Evolutionary conservation across 2,113 vertebrate species (phyloP), one percentile per base, ranked within the genome.

Genomic region (Urocitellus parryii): DNA sequence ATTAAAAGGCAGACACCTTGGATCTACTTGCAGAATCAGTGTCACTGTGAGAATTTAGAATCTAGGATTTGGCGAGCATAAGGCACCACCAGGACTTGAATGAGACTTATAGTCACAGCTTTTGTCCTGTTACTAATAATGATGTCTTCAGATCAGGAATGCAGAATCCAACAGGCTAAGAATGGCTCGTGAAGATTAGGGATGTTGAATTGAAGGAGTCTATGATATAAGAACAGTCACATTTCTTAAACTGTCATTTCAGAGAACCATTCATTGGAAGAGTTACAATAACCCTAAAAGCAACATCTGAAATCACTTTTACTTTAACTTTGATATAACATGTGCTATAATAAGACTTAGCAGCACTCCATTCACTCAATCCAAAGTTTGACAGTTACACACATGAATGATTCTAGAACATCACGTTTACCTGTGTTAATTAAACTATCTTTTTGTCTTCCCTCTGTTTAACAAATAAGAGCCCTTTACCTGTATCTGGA

Each of bases 71-170:
- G 32, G 25, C 14, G 73, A 89, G 29, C 5, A 68, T 5, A 79
- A 81, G 56, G 45, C 24, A 45, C 39, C 32, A 56, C 14, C 42
- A 74, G 24, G 42, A 79, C 17, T 39, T 1, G 29, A 53, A 27
- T 34, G 20, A 70, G 11, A 87, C 56, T 80, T 67, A 74, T 27
- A 53, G 39, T 27, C 58, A 76, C 34, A 67, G 34, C 56, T 93
- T 88, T 37, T 67, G 92, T 78, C 73, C 53, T 90, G 25, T 65
- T 92, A 82, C 20, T 84, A 68, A 58, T 56, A 83, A 68, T 53
- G 51, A 61, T 11, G 14, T 22, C 58, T 89, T 67, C 22, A 39
- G 11, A 65, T 61, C 14, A 73, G 29, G 20, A 96, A 63, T 32
- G 24, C 29, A 45, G 45, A 45, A 45, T 45, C 45, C 45, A 45